A percentile compares a stretch with the other conserved stretches of the same genome.
Evolutionary conservation across 2,113 vertebrate genomes (phyloP).

Genomic region (Glareola pratincola): DNA sequence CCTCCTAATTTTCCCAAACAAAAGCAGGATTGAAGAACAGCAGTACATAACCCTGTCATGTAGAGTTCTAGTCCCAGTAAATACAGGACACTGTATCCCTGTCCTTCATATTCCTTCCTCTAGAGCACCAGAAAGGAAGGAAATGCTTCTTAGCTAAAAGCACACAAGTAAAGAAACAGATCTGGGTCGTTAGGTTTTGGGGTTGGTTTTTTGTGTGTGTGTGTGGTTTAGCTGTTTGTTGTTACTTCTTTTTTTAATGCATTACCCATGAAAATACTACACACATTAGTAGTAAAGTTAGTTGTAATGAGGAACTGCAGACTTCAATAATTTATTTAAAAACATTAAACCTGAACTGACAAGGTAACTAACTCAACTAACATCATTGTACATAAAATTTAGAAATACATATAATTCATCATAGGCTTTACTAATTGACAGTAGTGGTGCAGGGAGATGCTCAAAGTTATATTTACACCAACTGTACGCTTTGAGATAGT

Average conservation of each 20-base stretch:
- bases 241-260: neutral
- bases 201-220: neutral
- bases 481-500: neutral
- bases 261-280: neutral
- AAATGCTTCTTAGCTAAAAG: slow-evolving; percentile 3
- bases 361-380: neutral
- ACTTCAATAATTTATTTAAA: neutral
- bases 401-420: neutral
- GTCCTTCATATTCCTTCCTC: neutral
- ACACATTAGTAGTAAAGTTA: neutral
- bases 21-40: neutral
- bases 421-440: neutral
- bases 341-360: neutral
- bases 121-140: neutral
- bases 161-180: neutral
- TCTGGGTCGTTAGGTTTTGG: neutral
- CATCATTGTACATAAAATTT: neutral
- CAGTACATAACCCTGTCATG: neutral
- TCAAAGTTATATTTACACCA: neutral
- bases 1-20: neutral
- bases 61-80: neutral
- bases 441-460: neutral
- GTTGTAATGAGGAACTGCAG: neutral
- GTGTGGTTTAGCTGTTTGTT: neutral
- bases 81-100: neutral